These are phyloP conservation scores for Orchesella flavescens DNA, from an alignment of 2,888 invertebrate genomes.

Conservation along the genomic window DNA sequence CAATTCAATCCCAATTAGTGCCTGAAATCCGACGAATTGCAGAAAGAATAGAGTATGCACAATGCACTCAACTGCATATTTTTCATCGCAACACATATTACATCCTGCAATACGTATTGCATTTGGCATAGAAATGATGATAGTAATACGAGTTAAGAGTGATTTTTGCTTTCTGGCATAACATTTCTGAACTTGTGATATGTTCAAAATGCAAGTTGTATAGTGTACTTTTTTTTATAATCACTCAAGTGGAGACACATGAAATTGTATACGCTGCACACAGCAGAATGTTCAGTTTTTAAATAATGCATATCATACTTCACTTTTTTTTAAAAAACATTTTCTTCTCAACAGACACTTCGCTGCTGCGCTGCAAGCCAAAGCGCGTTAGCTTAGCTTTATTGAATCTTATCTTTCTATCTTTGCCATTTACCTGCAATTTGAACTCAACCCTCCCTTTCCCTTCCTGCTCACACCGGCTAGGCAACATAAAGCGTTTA, in stretches of 20 bases:
- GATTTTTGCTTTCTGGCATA: no score
- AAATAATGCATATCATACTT: slow-evolving; percentile 8
- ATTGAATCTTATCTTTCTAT: slow-evolving; percentile 16
- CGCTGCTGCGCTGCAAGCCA: background rate
- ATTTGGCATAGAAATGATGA: no score
- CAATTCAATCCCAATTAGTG: no score
- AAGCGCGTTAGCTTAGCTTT: background rate
- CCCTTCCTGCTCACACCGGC: slow-evolving; percentile 43
- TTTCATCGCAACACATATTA: no score
- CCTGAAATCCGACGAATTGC: no score
- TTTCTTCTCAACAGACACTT: slow-evolving; percentile 17
- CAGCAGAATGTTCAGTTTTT: slow-evolving; percentile 10
- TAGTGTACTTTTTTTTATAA: slow-evolving; percentile 1
- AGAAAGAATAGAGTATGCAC: no score
- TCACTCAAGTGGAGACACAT: slow-evolving; percentile 40
- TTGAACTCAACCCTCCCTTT: slow-evolving; percentile 48
- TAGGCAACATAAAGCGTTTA: slow-evolving; percentile 6
- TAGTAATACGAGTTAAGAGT: no score
- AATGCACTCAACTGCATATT: no score
- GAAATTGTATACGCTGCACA: slow-evolving; percentile 21
- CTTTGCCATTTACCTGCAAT: slow-evolving; percentile 34
- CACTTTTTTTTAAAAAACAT: slow-evolving; percentile 22
- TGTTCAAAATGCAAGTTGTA: background rate
- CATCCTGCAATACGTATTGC: no score
- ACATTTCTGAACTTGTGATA: no score